Evolutionary conservation across 2,113 vertebrate species (phyloP), one percentile per base, ranked within the genome.

Genomic region (Edolisoma coerulescens): DNA sequence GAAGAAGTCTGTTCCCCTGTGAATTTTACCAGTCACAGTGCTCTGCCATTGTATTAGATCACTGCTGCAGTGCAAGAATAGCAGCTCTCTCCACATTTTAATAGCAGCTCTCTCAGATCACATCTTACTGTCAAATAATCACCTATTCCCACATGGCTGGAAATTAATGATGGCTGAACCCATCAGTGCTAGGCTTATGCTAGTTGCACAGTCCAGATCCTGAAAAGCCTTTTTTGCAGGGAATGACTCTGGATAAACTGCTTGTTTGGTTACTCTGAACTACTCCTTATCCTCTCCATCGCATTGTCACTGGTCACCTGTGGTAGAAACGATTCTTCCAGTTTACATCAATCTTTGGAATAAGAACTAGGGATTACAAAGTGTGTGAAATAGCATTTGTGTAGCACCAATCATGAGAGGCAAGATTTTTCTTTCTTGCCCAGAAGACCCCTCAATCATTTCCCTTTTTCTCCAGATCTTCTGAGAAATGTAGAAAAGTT

Each of bases 21-120:
- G 97, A 96, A 92, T 97, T 95, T 93, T 88, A 69, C 73, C 78
- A 96, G 95, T 95, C 89, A 75, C 89, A 91, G 56, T 75, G 77
- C 96, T 89, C 87, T 91, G 81, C 84, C 93, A 96, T 97, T 96
- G 89, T 97, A 90, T 97, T 97, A 97, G 93, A 86, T 96, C 83
- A 95, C 85, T 87, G 52, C 93, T 93, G 76, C 93, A 95, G 94
- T 87, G 95, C 82, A 64, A 96, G 94, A 93, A 93, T 74, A 95
- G 79, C 57, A 94, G 42, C 82, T 97, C 70, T 95, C 84, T 95
- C 71, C 37, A 74, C 57, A 78, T 95, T 92, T 92, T 91, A 92
- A 94, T 50, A 93, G 50, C 71, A 75, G 50, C 69, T 95, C 74
- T 89, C 92, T 94, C 65, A 86, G 49, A 96, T 82, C 87, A 45